These are phyloP conservation scores for Alcedo quadribrachys DNA, from an alignment of 2,797 vertebrate species.

Conservation along the genomic window DNA sequence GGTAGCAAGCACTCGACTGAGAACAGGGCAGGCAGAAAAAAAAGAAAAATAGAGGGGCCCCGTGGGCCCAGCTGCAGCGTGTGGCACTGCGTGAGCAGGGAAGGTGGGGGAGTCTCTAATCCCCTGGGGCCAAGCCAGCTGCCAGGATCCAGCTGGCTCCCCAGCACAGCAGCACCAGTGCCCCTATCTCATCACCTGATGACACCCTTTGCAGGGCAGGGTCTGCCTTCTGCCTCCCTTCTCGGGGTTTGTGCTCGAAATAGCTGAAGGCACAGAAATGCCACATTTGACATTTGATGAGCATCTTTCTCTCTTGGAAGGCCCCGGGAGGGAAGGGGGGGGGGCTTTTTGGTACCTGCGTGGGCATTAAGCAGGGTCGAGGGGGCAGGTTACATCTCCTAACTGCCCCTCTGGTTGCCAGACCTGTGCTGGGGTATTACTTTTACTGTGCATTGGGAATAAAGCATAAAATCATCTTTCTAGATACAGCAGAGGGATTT, in stretches of 20 bases:
- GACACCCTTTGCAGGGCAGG: neutral
- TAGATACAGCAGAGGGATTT: neutral
- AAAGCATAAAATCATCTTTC: neutral
- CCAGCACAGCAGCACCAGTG: neutral
- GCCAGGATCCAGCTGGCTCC: neutral
- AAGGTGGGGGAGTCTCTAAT: neutral
- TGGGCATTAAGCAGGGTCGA: neutral
- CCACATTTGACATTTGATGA: rapidly evolving
- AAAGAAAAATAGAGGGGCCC: neutral
- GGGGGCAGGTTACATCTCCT: neutral
- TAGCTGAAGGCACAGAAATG: neutral
- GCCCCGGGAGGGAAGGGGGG: no score
- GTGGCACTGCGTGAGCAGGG: neutral
- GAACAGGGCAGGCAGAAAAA: neutral
- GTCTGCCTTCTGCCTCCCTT: neutral
- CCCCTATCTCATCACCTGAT: neutral
- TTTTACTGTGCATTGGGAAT: neutral
- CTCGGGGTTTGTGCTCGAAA: neutral
- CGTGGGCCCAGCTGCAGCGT: rapidly evolving
- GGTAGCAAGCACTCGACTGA: neutral
- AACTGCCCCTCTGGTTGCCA: neutral
- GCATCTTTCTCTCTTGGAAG: neutral
- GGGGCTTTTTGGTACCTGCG: neutral
- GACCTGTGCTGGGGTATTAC: neutral
- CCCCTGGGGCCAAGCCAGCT: neutral